Percentiles rank a stretch among this genome's conserved stretches.
phyloP scores from a whole-genome alignment of 1,140 invertebrate genomes.

The Oncopodura yosiiana region DNA sequence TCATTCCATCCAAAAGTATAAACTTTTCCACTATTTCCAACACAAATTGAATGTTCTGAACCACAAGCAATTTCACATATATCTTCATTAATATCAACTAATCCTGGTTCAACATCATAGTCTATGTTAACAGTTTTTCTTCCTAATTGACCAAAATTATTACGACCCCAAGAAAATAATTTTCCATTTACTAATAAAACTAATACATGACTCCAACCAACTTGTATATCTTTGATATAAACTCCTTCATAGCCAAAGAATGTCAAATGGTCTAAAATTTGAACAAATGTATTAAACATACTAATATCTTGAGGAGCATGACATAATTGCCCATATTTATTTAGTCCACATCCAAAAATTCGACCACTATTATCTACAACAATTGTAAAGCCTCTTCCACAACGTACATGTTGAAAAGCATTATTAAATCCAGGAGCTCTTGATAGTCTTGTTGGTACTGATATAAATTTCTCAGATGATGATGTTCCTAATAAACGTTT shows the following conservation, averaged over 20 bases:
- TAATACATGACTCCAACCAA: conserved; percentile 31
- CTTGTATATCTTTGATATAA: conserved; percentile 22
- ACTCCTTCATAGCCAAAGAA: neutral
- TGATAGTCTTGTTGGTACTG: neutral
- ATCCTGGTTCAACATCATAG: conserved; percentile 12
- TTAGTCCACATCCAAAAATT: conserved; percentile 27
- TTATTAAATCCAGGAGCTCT: neutral
- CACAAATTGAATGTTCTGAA: conserved; percentile 30
- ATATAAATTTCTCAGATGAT: neutral
- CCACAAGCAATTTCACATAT: conserved; percentile 24
- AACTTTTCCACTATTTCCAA: conserved; percentile 22
- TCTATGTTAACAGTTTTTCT: neutral
- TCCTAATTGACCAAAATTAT: conserved; percentile 32
- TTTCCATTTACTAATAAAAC: conserved; percentile 24
- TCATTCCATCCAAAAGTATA: conserved; percentile 35
- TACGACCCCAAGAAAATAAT: conserved; percentile 29
- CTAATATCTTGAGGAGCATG: conserved; percentile 13
- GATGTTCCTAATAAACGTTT: conserved; percentile 13
- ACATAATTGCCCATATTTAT: conserved; percentile 28
- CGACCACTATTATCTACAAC: conserved; percentile 14
- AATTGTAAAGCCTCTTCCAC: conserved; percentile 26
- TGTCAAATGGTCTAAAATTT: neutral
- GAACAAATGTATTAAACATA: conserved; percentile 13
- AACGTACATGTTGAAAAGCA: conserved; percentile 17
- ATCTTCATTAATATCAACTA: conserved; percentile 22